phyloP scores from a whole-genome alignment of 2,888 invertebrate genomes.

The Hyppa rectilinea region DNA sequence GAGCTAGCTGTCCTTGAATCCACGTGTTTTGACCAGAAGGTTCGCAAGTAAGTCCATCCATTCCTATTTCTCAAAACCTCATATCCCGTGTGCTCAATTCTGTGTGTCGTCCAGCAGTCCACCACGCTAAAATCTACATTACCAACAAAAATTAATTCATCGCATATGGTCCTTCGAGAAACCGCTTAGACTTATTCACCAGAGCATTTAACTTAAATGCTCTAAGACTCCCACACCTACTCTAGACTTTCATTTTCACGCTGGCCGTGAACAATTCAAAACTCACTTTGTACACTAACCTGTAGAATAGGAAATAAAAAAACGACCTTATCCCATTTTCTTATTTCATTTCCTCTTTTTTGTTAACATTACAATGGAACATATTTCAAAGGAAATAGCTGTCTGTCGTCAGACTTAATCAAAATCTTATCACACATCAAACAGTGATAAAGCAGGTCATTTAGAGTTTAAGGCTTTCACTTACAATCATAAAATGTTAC shows the following conservation, averaged over 20 bases:
- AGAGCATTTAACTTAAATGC: too few relatives aligned
- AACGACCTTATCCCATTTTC: constrained; percentile 4
- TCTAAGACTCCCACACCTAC: too few relatives aligned
- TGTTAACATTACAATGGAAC: constrained; percentile 29
- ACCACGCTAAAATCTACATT: too few relatives aligned
- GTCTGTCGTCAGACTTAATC: constrained; percentile 26
- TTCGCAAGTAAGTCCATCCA: too few relatives aligned
- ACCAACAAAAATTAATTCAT: too few relatives aligned
- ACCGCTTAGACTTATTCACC: too few relatives aligned
- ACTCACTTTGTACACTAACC: not conserved
- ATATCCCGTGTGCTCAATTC: too few relatives aligned
- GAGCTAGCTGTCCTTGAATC: too few relatives aligned
- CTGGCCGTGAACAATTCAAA: not conserved
- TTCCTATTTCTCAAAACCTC: too few relatives aligned
- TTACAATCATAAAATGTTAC: constrained; percentile 17
- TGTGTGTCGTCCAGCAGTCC: too few relatives aligned
- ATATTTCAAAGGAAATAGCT: constrained; percentile 30
- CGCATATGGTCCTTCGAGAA: too few relatives aligned
- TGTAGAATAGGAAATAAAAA: constrained; percentile 26
- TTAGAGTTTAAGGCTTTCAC: constrained; percentile 6
- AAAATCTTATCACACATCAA: constrained; percentile 35
- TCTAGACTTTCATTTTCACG: not conserved
- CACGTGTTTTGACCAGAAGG: too few relatives aligned
- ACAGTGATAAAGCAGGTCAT: constrained; percentile 33
- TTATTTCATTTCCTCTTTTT: constrained; percentile 28